Conservation (phyloP, 2,888 invertebrate genomes). For the Hyposoter didymator region DNA sequence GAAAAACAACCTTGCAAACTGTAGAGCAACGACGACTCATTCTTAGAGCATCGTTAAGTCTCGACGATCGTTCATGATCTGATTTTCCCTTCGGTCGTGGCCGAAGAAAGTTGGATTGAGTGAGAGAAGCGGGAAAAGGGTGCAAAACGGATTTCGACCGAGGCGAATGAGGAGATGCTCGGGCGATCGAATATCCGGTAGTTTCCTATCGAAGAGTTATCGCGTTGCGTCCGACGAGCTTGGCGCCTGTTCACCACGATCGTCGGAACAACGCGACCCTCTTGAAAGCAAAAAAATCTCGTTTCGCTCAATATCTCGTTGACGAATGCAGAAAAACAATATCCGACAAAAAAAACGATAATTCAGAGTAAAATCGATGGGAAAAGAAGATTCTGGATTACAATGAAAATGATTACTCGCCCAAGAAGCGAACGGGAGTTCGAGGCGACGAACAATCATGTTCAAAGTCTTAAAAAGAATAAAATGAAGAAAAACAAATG, state of each 20-base stretch:
- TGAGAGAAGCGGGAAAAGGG: not conserved
- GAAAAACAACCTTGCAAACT: constrained; percentile 58
- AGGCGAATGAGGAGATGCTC: constrained; percentile 16
- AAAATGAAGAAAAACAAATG: constrained; percentile 47
- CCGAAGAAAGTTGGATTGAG: not conserved
- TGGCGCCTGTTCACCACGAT: not conserved
- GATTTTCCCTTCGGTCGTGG: constrained; percentile 16
- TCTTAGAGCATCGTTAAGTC: constrained; percentile 77
- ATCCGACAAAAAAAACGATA: constrained; percentile 29
- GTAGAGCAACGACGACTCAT: constrained; percentile 72
- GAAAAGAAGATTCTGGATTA: constrained; percentile 46
- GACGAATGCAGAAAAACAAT: constrained; percentile 58
- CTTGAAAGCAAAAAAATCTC: constrained; percentile 69
- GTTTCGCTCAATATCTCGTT: constrained; percentile 78
- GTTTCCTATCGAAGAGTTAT: not conserved
- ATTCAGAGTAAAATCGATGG: constrained; percentile 42
- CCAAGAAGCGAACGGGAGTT: not conserved
- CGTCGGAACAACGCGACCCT: constrained; percentile 9
- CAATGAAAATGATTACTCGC: constrained; percentile 23
- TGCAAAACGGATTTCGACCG: not conserved
- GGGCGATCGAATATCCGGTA: constrained; percentile 36
- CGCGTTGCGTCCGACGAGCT: not conserved
- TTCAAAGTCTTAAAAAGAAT: constrained; percentile 6
- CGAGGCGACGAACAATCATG: constrained; percentile 14
- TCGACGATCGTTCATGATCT: constrained; percentile 50